Evolutionary conservation across 2,888 invertebrate genomes (phyloP).

Genomic region (Drosophila greeni): DNA sequence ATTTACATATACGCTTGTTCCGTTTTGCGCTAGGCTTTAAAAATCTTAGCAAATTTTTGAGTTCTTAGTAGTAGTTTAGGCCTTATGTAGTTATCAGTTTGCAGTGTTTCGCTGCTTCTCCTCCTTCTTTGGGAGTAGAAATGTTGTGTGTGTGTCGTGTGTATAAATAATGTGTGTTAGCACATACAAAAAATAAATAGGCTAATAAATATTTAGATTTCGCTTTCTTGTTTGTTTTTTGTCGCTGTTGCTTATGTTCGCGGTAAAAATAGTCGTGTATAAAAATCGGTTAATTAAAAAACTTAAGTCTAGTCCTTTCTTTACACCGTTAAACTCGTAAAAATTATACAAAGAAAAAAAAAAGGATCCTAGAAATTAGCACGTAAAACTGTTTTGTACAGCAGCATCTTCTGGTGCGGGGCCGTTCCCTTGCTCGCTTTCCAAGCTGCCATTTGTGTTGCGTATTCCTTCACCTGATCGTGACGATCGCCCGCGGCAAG

Average conservation of each 20-base stretch:
- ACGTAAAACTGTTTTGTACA: conserved; percentile 36
- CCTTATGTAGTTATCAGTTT: conserved; percentile 48
- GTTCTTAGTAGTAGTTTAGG: conserved; percentile 39
- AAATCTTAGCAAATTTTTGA: conserved; percentile 60
- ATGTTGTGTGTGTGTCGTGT: conserved; percentile 28
- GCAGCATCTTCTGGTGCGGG: conserved; percentile 24
- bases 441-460: conserved; percentile 39
- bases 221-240: conserved; percentile 33
- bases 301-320: conserved; percentile 54
- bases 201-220: conserved; percentile 60
- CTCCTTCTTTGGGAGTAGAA: conserved; percentile 8
- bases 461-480: conserved; percentile 63
- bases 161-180: conserved; percentile 57
- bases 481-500: conserved; percentile 63
- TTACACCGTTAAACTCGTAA: conserved; percentile 46
- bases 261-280: conserved; percentile 59
- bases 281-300: conserved; percentile 65
- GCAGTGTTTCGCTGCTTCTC: conserved; percentile 19
- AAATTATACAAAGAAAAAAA: conserved; percentile 43
- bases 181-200: conserved; percentile 71
- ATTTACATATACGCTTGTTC: conserved; percentile 39
- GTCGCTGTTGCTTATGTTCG: conserved; percentile 24
- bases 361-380: conserved; percentile 53
- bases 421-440: conserved; percentile 1
- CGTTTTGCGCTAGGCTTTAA: conserved; percentile 48